Evolutionary conservation across 2,797 vertebrate species (phyloP).

Genomic region (Eulemur albifrons): DNA sequence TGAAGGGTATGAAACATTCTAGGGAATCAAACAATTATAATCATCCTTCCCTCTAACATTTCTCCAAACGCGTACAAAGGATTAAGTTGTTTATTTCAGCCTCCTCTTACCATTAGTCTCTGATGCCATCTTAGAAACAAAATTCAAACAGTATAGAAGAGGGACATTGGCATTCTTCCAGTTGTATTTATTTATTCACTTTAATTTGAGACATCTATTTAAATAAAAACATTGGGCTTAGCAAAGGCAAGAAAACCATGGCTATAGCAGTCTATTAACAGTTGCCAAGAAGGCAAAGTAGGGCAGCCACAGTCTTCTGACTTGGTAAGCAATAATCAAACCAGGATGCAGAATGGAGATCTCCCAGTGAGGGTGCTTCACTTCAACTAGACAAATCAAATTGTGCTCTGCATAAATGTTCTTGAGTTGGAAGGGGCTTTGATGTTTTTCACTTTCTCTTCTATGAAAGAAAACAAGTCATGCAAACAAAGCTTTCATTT

Average conservation of each 20-base stretch:
- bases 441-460: neutral
- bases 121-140: neutral
- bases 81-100: neutral
- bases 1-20: neutral
- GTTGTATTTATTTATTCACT: neutral
- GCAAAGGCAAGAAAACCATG: neutral
- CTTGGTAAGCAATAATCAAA: neutral
- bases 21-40: neutral
- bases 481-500: neutral
- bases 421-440: neutral
- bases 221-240: neutral
- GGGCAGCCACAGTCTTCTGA: neutral
- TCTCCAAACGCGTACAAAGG: neutral
- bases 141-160: neutral
- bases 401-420: neutral
- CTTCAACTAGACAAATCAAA: neutral
- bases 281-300: neutral
- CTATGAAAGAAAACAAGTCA: neutral
- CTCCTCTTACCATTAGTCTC: neutral
- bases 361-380: neutral
- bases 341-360: neutral
- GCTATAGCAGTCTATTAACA: neutral
- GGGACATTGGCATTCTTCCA: neutral
- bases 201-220: neutral
- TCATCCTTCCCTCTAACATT: neutral